phyloP scores from a whole-genome alignment of 1,140 invertebrate genomes.

The Macrotrachela quadricornifera region DNA sequence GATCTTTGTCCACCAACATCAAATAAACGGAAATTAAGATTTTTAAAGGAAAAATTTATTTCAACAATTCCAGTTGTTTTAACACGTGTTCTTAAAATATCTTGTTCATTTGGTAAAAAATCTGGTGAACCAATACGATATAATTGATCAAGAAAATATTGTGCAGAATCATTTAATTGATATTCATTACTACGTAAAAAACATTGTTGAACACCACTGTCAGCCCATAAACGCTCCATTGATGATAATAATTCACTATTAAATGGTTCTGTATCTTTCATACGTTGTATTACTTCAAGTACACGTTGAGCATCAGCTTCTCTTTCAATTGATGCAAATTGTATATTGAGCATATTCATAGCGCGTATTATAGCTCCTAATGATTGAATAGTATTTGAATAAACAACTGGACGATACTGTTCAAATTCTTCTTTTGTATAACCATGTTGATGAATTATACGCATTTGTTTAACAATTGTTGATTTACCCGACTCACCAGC shows the following conservation, averaged over 20 bases:
- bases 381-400: conserved; percentile 68
- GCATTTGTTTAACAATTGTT: conserved; percentile 99
- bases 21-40: conserved; percentile 70
- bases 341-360: conserved; percentile 72
- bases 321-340: conserved; percentile 58
- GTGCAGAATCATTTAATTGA: conserved; percentile 98
- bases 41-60: conserved; percentile 99
- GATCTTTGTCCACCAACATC: conserved; percentile 49
- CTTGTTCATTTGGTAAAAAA: conserved; percentile 96
- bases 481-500: conserved; percentile 72
- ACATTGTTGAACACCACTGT: conserved; percentile 88
- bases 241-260: conserved; percentile 85
- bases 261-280: conserved; percentile 99
- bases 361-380: conserved; percentile 67
- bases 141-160: conserved; percentile 61
- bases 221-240: conserved; percentile 94
- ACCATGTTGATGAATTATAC: conserved; percentile 95
- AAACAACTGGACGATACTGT: conserved; percentile 54
- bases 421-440: conserved; percentile 52
- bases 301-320: conserved; percentile 88
- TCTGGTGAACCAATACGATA: conserved; percentile 85
- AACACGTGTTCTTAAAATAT: conserved; percentile 91
- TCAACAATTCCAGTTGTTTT: conserved; percentile 99
- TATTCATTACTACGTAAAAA: conserved; percentile 98
- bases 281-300: conserved; percentile 91